Conservation (phyloP, 2,113 vertebrate species). For the Oenanthe melanoleuca region DNA sequence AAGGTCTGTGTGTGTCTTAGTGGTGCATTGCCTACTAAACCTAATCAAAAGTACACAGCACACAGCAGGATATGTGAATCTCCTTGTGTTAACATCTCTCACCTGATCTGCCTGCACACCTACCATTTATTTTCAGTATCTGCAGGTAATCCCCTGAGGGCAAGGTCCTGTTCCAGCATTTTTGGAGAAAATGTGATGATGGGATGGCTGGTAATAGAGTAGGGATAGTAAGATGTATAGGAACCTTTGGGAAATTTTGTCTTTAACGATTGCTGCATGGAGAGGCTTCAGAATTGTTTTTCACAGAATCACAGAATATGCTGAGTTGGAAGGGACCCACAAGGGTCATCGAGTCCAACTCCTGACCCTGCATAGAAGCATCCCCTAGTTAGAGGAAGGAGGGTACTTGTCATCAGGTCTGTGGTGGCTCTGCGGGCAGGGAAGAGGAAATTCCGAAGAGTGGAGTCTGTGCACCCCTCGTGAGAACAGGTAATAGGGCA, state of each 20-base stretch:
- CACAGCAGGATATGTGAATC: not conserved
- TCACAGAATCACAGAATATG: not conserved
- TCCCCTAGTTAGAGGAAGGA: not conserved
- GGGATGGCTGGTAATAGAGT: not conserved
- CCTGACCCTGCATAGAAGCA: not conserved
- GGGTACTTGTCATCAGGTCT: not conserved
- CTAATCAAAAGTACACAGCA: not conserved
- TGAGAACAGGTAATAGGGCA: not conserved
- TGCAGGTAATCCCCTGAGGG: not conserved
- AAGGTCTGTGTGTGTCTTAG: not conserved
- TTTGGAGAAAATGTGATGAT: not conserved
- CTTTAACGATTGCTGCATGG: rapidly evolving
- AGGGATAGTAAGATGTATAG: not conserved
- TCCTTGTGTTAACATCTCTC: not conserved
- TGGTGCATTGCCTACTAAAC: not conserved
- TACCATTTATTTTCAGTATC: not conserved
- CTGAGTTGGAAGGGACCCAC: not conserved
- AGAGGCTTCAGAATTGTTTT: not conserved
- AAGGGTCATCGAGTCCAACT: not conserved
- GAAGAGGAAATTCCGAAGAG: not conserved
- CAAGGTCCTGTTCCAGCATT: not conserved
- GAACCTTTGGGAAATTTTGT: not conserved
- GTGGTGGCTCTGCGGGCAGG: not conserved
- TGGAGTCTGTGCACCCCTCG: not conserved
- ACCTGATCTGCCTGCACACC: not conserved